Evolutionary conservation across 2,113 vertebrate species (phyloP).

Genomic region (Barbus barbus): DNA sequence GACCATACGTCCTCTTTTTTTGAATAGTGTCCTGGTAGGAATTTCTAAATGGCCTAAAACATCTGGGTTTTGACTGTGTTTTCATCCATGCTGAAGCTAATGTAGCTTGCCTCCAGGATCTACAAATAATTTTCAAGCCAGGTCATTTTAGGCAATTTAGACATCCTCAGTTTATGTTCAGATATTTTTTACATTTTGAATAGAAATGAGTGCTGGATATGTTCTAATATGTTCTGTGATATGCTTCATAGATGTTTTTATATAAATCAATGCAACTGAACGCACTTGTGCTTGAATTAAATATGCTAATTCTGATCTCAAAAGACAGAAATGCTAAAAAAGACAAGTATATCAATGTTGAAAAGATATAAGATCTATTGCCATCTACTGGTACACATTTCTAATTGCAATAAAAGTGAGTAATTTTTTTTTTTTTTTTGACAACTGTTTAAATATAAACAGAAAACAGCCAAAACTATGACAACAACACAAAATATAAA

Average conservation of each 20-base stretch:
- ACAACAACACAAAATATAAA: not conserved
- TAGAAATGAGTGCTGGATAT: not conserved
- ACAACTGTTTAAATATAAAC: not conserved
- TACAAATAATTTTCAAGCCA: too few species aligned
- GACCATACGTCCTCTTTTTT: not conserved
- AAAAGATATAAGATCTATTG: constrained; percentile 1
- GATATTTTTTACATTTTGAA: not conserved
- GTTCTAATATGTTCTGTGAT: not conserved
- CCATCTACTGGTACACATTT: constrained; percentile 43
- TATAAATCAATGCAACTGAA: not conserved
- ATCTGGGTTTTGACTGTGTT: not conserved
- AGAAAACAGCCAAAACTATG: not conserved
- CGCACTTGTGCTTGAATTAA: not conserved
- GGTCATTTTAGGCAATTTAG: not conserved
- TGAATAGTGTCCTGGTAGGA: not conserved
- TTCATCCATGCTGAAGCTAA: not conserved
- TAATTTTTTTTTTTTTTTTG: not conserved
- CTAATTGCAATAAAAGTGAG: constrained; percentile 14
- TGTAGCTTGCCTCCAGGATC: not conserved
- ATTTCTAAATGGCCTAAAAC: not conserved
- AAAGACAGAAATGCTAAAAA: too few species aligned
- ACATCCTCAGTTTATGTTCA: not conserved
- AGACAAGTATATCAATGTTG: too few species aligned
- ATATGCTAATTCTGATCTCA: not conserved
- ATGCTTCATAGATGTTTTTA: not conserved